phyloP scores from a whole-genome alignment of 92 coral and sea anemone genomes.

The Umimayanthus chanpuru region DNA sequence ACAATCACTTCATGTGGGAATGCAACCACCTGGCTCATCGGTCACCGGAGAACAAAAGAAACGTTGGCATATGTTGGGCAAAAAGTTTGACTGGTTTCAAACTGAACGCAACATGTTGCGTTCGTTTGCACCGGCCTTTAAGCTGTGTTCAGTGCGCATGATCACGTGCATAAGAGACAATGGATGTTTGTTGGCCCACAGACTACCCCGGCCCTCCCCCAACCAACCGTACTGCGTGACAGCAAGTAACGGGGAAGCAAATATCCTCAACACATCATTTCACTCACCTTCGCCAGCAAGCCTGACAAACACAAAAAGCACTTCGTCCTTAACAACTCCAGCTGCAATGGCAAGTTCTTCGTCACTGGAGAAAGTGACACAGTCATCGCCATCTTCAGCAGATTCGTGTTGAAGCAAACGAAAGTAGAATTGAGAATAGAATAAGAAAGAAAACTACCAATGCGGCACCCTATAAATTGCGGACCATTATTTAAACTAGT shows the following conservation, averaged over 20 bases:
- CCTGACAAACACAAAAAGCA: slow-evolving; percentile 6
- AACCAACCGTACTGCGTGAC: background rate
- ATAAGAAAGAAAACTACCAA: too few relatives aligned
- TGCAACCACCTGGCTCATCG: too few relatives aligned
- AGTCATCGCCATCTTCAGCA: slow-evolving; percentile 49
- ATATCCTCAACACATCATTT: background rate
- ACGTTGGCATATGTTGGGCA: too few relatives aligned
- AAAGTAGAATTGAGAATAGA: background rate
- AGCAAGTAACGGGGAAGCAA: background rate
- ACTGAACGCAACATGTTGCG: too few relatives aligned
- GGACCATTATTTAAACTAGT: too few relatives aligned
- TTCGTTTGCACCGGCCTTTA: too few relatives aligned
- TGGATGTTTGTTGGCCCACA: background rate
- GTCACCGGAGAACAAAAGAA: too few relatives aligned
- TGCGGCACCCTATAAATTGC: background rate
- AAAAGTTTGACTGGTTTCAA: too few relatives aligned
- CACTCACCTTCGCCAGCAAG: slow-evolving; percentile 31
- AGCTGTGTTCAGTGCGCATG: background rate
- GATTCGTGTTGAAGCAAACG: background rate
- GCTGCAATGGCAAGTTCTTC: slow-evolving; percentile 52
- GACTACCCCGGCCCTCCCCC: background rate
- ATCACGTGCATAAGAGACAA: background rate
- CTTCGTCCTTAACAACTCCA: slow-evolving; percentile 2
- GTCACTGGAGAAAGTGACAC: slow-evolving; percentile 57
- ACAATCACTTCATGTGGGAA: too few relatives aligned